A percentile compares a stretch with the other conserved stretches of the same genome.
Evolutionary conservation across 2,113 vertebrate species (phyloP).

Genomic region (Gadus macrocephalus): DNA sequence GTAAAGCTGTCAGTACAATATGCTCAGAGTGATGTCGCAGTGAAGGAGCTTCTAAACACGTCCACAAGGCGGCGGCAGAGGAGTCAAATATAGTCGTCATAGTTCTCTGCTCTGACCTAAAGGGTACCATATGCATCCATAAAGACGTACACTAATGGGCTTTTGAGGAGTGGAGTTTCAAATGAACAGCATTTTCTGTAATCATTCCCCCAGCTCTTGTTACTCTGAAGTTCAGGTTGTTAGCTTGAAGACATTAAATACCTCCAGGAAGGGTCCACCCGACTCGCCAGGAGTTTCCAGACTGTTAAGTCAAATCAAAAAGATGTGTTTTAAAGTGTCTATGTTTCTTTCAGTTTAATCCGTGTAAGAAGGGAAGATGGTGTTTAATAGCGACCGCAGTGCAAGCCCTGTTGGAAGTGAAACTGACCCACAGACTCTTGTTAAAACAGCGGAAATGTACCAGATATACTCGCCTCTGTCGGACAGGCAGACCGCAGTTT

Average conservation of each 20-base stretch:
- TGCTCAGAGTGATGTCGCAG: too few relatives aligned
- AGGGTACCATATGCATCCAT: too few relatives aligned
- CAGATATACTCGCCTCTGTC: constrained; percentile 29
- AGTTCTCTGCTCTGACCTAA: too few relatives aligned
- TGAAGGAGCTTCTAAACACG: too few relatives aligned
- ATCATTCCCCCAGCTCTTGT: neutral
- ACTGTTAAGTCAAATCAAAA: constrained; percentile 27
- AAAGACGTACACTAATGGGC: too few relatives aligned
- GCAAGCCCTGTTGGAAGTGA: constrained; percentile 35
- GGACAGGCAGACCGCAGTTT: constrained; percentile 33
- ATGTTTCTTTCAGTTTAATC: constrained; percentile 43
- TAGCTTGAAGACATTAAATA: too few relatives aligned
- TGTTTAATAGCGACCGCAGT: constrained; percentile 38
- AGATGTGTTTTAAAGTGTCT: constrained; percentile 28
- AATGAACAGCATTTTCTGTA: too few relatives aligned
- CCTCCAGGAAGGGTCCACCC: neutral
- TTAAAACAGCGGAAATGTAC: constrained; percentile 45
- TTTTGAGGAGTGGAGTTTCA: too few relatives aligned
- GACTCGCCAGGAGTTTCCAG: constrained; percentile 22
- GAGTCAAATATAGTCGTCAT: too few relatives aligned
- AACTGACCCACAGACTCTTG: constrained; percentile 49
- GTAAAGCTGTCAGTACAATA: too few relatives aligned
- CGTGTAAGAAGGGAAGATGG: constrained; percentile 20
- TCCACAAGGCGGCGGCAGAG: too few relatives aligned
- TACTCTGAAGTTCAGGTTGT: neutral